Evolutionary conservation across 2,113 vertebrate species (phyloP), one percentile per base, ranked within the genome.

Genomic region (Ochotona princeps): DNA sequence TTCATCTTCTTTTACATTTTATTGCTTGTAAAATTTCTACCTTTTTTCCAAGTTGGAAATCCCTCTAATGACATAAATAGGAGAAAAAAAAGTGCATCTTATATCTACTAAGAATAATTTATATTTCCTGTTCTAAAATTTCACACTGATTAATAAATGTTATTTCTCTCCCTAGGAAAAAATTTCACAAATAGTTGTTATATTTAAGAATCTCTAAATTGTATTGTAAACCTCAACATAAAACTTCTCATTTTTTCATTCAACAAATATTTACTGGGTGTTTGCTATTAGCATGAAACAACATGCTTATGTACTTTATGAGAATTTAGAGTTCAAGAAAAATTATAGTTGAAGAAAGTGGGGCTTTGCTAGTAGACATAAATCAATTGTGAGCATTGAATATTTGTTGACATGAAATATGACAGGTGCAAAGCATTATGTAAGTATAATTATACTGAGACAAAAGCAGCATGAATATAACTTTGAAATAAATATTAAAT

Each of bases 401-500:
- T 63, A 61, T 35, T 54, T 95, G 18, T 60, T 67, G 38, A 47
- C 28, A 67, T 76, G 67, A 75, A 0, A 73, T 57, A 66, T 75
- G 15, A 47, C 69, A 49, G 38, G 2, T 73, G 13, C 73, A 84
- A 94, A 84, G 5, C n/a, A 74, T 89, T 91, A 54, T 15, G 89
- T 49, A 87, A 35, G 49, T 81, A 67, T 30, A 79, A 79, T 65
- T 75, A 75, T 38, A 60, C 35, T 85, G 30, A 74, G 26, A 60
- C 18, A 95, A 72, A 61, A 78, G 10, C 8, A 79, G 38, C 35
- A 76, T 8, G 78, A 73, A 51, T 13, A 1, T 78, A 91, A 51
- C 74, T 95, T 96, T 51, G 28, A 75, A 95, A 61, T 15, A 12
- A 25, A 79, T 87, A 51, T 95, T 51, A 92, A 97, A n/a, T 51